These are phyloP conservation scores for Tauraco hartlaubi DNA, from an alignment of 2,797 vertebrate species.

Conservation along the genomic window DNA sequence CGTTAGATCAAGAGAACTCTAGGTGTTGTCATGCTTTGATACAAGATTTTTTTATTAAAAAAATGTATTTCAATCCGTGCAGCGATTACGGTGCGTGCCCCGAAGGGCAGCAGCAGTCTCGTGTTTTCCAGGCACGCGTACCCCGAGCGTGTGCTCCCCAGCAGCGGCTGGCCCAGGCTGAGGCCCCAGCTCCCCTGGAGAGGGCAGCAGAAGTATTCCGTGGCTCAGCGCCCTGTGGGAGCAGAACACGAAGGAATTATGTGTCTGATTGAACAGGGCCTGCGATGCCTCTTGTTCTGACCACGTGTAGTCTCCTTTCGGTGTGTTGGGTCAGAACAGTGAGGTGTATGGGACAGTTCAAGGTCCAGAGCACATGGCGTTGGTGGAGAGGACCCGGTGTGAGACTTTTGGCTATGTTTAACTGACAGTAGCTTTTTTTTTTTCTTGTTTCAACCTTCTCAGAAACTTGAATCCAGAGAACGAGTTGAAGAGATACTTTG, in stretches of 20 bases:
- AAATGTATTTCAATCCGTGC: not conserved
- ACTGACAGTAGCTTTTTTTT: not conserved
- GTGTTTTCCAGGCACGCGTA: fast-evolving
- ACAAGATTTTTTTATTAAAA: not conserved
- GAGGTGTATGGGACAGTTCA: not conserved
- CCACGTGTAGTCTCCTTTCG: not conserved
- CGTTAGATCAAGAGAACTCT: not conserved
- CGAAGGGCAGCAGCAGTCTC: not conserved
- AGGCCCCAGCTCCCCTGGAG: slow-evolving; percentile 22
- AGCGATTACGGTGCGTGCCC: not conserved
- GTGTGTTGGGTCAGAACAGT: not conserved
- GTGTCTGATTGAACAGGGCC: not conserved
- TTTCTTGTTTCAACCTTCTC: slow-evolving; percentile 3
- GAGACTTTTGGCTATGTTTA: not conserved
- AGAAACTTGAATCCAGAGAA: slow-evolving; percentile 98
- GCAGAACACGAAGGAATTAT: not conserved
- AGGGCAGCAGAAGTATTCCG: slow-evolving; percentile 43
- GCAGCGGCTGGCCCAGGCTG: fast-evolving
- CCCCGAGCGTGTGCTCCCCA: fast-evolving
- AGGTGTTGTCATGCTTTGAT: not conserved
- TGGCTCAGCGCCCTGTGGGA: not conserved
- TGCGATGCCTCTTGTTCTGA: not conserved
- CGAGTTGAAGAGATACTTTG: slow-evolving; percentile 96
- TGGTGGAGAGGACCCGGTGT: not conserved
- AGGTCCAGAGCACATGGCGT: fast-evolving